Base-by-base conservation (phyloP, 2,797 vertebrate species). In the Fringilla coelebs region DNA sequence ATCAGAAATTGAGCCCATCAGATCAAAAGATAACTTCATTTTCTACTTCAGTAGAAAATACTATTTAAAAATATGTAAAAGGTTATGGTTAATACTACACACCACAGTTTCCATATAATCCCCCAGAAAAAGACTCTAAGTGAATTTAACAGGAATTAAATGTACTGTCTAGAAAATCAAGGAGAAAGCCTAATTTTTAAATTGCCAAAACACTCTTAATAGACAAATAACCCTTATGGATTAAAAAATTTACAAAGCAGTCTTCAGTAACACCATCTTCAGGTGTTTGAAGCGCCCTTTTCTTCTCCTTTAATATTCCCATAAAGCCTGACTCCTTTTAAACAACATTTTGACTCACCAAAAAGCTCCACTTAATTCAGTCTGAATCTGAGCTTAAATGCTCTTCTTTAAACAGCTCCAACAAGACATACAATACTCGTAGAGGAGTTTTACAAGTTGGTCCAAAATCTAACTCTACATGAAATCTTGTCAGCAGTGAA, bases 71-170 rank as follows among this genome's bases (percentile, higher is more conserved):
- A 6, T 3, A 6, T 3, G 1, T n/a, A 48, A 79, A 14, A 45
- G 9, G 4, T 83, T 82, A 51, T 0, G 0, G 20, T n/a, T 67
- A 38, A 66, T 41, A 45, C 7, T 26, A 25, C 1, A 6, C 31
- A 86, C 18, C 10, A 36, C 26, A 55, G 9, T 62, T 61, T 63
- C 24, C 9, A 3, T 21, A 31, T 36, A 73, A 60, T 7, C 5
- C 3, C 24, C 13, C 63, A 46, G 48, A 65, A 32, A 68, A 78
- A 65, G 13, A 48, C 2, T 18, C 5, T 41, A 61, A 67, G 7
- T 57, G 14, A 62, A 61, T 82, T 43, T 43, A 49, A 62, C 13
- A 52, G 40, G 34, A 93, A 73, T 71, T 72, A 84, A 74, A 78
- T 36, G 34, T 10, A 49, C 5, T 48, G 29, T n/a, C 71, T 29